Percentiles rank a stretch among this genome's conserved stretches.
phyloP scores from a whole-genome alignment of 2,888 invertebrate genomes.

The Nematopogon swammerdamellus region DNA sequence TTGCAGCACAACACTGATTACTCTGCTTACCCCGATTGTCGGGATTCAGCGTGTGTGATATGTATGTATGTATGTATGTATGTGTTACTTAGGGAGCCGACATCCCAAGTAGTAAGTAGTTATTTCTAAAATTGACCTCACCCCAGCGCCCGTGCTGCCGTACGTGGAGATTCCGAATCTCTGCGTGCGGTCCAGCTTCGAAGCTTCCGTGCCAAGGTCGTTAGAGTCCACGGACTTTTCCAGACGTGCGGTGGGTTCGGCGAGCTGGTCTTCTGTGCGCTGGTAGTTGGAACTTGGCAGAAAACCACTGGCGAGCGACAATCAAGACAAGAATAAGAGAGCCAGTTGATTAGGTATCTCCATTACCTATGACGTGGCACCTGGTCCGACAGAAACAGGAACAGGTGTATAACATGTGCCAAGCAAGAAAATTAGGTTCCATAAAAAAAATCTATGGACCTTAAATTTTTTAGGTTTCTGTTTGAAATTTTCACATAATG shows the following conservation, averaged over 20 bases:
- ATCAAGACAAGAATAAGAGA: background rate
- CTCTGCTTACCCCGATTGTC: too few relatives aligned
- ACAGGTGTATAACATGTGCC: slow-evolving; percentile 10
- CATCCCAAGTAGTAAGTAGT: too few relatives aligned
- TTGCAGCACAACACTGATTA: too few relatives aligned
- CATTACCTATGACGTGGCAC: too few relatives aligned
- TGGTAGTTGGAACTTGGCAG: slow-evolving; percentile 34
- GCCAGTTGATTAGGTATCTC: background rate
- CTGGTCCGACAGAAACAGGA: too few relatives aligned
- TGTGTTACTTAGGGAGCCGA: too few relatives aligned
- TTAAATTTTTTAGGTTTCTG: too few relatives aligned
- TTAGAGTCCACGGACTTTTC: slow-evolving; percentile 26
- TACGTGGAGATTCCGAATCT: slow-evolving; percentile 54
- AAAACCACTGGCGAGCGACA: slow-evolving; percentile 26
- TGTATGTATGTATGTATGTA: too few relatives aligned
- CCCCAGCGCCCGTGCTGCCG: slow-evolving; percentile 38
- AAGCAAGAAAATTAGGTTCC: too few relatives aligned
- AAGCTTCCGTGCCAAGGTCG: slow-evolving; percentile 21
- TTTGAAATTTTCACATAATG: too few relatives aligned
- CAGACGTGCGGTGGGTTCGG: slow-evolving; percentile 39
- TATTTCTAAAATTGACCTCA: slow-evolving; percentile 12
- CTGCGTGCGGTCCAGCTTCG: slow-evolving; percentile 41
- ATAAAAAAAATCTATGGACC: too few relatives aligned
- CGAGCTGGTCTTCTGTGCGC: slow-evolving; percentile 45
- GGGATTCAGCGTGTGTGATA: too few relatives aligned